Conservation (phyloP, 2,888 invertebrate genomes). For the Drosophila peninsularis region DNA sequence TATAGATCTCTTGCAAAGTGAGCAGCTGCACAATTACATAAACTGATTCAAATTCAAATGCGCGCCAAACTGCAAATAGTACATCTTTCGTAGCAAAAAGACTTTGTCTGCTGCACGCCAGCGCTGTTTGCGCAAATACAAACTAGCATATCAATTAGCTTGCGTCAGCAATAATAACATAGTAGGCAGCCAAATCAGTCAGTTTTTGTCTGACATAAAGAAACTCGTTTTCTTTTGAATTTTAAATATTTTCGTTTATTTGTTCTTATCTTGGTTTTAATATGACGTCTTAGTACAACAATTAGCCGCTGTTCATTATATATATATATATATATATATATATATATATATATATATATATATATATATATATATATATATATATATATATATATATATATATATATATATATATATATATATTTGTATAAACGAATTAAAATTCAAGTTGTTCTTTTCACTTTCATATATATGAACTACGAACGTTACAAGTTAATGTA, state of each 20-base stretch:
- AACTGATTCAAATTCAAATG: neutral
- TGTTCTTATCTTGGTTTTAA: conserved; percentile 63
- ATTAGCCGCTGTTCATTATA: conserved; percentile 67
- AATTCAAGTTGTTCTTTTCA: conserved; percentile 64
- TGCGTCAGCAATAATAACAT: neutral
- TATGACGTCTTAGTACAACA: conserved; percentile 75
- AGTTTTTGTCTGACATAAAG: conserved; percentile 11
- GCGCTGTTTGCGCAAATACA: neutral
- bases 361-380: conserved; percentile 28
- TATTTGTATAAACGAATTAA: conserved; percentile 71
- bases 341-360: conserved; percentile 34
- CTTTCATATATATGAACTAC: conserved; percentile 47
- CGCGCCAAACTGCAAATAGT: neutral
- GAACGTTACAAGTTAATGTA: conserved; percentile 49
- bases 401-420: conserved; percentile 32
- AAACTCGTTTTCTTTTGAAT: conserved; percentile 39
- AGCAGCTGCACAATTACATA: neutral
- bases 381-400: conserved; percentile 34
- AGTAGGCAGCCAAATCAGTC: neutral
- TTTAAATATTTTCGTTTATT: conserved; percentile 74
- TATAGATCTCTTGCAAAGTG: neutral
- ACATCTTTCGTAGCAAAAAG: neutral
- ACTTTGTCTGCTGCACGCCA: neutral
- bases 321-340: conserved; percentile 26
- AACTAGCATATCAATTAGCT: neutral